These are phyloP conservation scores for Nesidiocoris tenuis DNA, from an alignment of 2,888 invertebrate species.

Conservation along the genomic window DNA sequence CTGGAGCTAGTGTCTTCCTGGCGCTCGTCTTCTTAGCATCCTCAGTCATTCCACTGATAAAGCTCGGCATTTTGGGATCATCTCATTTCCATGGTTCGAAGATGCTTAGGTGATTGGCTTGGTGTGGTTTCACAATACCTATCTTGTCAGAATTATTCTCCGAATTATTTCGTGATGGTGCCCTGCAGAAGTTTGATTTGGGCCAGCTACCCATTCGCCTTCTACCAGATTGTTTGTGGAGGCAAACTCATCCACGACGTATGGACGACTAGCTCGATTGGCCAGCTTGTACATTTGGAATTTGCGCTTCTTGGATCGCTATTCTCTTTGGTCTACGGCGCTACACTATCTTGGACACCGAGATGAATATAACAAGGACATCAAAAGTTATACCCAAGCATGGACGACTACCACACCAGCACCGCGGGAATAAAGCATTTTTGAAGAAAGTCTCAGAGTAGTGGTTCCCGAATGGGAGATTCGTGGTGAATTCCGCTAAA, in stretches of 20 bases:
- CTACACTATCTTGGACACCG: no score
- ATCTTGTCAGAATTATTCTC: no score
- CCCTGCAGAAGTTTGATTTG: no score
- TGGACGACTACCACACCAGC: no score
- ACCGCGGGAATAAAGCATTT: no score
- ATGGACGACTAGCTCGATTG: background rate
- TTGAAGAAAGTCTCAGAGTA: no score
- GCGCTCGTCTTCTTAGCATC: conserved; percentile 9
- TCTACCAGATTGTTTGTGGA: background rate
- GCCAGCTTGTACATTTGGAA: conserved; percentile 18
- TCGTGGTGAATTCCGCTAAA: no score
- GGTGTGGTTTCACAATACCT: no score
- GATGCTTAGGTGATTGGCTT: conserved; percentile 1
- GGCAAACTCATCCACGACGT: background rate
- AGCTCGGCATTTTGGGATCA: conserved; percentile 14
- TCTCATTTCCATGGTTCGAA: background rate
- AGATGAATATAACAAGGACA: no score
- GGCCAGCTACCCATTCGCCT: background rate
- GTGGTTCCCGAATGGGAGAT: no score
- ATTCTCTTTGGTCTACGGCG: background rate
- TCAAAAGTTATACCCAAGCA: no score
- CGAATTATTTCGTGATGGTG: no score
- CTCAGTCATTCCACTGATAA: background rate
- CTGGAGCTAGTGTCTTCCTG: conserved; percentile 6
- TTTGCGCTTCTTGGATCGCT: background rate